Evolutionary conservation across 2,888 invertebrate genomes (phyloP).

Genomic region (Calameuta filiformis): DNA sequence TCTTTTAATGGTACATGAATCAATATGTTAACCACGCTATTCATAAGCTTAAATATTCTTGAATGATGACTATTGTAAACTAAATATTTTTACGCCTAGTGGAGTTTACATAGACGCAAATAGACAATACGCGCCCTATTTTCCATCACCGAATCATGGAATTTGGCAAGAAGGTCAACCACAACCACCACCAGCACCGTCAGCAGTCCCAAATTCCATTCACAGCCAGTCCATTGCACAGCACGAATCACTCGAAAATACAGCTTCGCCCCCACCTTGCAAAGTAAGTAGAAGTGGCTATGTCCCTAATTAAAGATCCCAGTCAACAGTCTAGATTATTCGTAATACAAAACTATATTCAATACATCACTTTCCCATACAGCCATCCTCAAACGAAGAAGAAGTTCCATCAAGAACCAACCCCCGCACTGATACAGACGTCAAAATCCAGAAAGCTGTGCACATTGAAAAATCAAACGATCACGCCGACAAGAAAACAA

Average conservation of each 20-base stretch:
- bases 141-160: constrained; percentile 43
- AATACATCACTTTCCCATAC: not conserved
- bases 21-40: not conserved
- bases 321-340: constrained; percentile 9
- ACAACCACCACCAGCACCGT: constrained; percentile 23
- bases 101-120: constrained; percentile 35
- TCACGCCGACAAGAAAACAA: not conserved
- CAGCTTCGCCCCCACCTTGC: constrained; percentile 34
- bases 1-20: not conserved
- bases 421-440: constrained; percentile 22
- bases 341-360: not conserved
- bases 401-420: not conserved
- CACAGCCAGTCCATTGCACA: constrained; percentile 32
- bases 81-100: not conserved
- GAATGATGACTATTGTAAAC: constrained; percentile 1
- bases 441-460: not conserved
- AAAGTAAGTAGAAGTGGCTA: constrained; percentile 17
- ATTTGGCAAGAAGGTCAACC: constrained; percentile 48
- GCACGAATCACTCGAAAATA: constrained; percentile 34
- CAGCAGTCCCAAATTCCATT: constrained; percentile 12
- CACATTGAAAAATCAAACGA: not conserved
- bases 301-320: not conserved
- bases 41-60: not conserved
- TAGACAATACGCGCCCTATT: constrained; percentile 44
- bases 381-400: not conserved